Evolutionary conservation across 2,888 invertebrate species (phyloP).

Genomic region (Drosophila yooni): DNA sequence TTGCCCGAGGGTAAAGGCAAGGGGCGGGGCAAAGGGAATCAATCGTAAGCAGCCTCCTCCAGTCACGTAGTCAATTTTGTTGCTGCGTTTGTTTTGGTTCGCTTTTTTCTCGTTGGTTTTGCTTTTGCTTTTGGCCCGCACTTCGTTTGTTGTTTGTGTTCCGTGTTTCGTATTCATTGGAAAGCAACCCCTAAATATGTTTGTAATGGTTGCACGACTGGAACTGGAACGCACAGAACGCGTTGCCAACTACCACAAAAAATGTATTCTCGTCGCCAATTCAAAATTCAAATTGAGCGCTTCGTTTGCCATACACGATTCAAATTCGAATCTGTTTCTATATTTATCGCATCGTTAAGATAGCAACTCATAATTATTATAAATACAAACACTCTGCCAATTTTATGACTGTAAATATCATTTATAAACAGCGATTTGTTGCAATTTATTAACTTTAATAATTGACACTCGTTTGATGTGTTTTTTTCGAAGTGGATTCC

Average conservation of each 20-base stretch:
- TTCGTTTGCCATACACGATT: not conserved
- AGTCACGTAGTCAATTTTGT: slow-evolving; percentile 72
- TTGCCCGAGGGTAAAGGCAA: slow-evolving; percentile 30
- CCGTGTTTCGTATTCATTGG: slow-evolving; percentile 35
- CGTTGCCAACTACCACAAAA: slow-evolving; percentile 49
- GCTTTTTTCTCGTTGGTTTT: slow-evolving; percentile 21
- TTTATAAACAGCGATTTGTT: slow-evolving; percentile 44
- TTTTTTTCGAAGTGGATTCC: not conserved
- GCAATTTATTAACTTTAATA: slow-evolving; percentile 49
- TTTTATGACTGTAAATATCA: slow-evolving; percentile 13
- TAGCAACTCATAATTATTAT: slow-evolving; percentile 14
- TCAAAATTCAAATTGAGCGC: slow-evolving; percentile 1
- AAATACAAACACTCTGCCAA: slow-evolving; percentile 6
- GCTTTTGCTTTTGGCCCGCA: slow-evolving; percentile 15
- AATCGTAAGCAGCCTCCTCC: slow-evolving; percentile 32
- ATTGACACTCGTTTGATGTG: slow-evolving; percentile 8
- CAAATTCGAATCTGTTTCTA: not conserved
- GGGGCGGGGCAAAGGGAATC: slow-evolving; percentile 11
- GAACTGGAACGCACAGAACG: slow-evolving; percentile 29
- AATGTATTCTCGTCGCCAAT: not conserved
- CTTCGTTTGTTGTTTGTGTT: slow-evolving; percentile 58
- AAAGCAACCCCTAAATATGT: slow-evolving; percentile 51
- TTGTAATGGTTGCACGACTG: slow-evolving; percentile 14
- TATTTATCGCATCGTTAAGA: slow-evolving; percentile 6
- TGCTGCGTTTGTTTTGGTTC: slow-evolving; percentile 68